Evolutionary conservation across 2,888 invertebrate genomes (phyloP).

Genomic region (Agrochola litura): DNA sequence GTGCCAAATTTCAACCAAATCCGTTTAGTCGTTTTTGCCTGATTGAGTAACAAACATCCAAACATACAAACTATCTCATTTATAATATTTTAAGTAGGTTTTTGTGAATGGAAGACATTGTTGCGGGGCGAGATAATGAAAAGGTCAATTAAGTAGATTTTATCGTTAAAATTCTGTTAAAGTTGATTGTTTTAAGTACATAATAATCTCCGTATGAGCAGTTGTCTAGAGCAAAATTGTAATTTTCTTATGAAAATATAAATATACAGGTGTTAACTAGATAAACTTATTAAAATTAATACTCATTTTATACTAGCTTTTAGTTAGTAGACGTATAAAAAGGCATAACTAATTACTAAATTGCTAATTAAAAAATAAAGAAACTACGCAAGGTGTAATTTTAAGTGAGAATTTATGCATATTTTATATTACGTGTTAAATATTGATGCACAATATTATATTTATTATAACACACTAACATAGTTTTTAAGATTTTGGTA

Average conservation of each 20-base stretch:
- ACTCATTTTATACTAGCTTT: slow-evolving; percentile 14
- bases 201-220: slow-evolving; percentile 3
- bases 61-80: background rate
- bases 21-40: background rate
- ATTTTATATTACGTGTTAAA: slow-evolving; percentile 1
- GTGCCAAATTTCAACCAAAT: background rate
- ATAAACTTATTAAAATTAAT: slow-evolving; percentile 31
- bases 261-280: slow-evolving; percentile 19
- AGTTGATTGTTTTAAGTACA: background rate
- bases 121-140: background rate
- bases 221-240: background rate
- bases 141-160: background rate
- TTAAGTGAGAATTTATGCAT: slow-evolving; percentile 30
- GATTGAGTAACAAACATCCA: background rate
- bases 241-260: background rate
- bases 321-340: slow-evolving; percentile 23
- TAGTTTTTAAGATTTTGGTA: background rate
- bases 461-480: background rate
- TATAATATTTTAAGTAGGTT: background rate
- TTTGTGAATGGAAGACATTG: background rate
- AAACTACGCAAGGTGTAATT: slow-evolving; percentile 38
- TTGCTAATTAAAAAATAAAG: slow-evolving; percentile 34
- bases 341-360: slow-evolving; percentile 32
- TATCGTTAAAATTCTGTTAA: background rate
- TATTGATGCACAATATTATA: slow-evolving; percentile 9